These are phyloP conservation scores for Cephus pygmeus DNA, from an alignment of 2,888 invertebrate species.

Conservation along the genomic window DNA sequence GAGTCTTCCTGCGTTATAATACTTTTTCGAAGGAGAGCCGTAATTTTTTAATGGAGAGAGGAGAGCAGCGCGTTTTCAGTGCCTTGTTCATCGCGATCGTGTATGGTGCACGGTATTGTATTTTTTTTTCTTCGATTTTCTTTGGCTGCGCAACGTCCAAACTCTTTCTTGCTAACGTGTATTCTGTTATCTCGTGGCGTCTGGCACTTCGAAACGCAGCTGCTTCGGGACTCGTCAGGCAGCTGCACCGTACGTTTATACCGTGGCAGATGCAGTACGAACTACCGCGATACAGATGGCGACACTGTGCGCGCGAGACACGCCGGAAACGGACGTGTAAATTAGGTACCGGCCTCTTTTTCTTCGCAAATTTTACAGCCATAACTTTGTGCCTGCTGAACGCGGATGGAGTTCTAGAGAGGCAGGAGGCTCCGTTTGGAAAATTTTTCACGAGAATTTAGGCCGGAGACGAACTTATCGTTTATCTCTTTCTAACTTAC, in stretches of 20 bases:
- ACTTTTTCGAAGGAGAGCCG: neutral
- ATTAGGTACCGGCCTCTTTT: neutral
- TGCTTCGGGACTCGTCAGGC: conserved; percentile 29
- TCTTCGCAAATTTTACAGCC: neutral
- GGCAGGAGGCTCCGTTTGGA: neutral
- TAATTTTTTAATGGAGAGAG: neutral
- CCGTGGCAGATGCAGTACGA: conserved; percentile 50
- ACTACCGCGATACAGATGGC: neutral
- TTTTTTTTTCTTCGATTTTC: too few species aligned
- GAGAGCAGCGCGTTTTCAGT: neutral
- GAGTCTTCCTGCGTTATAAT: neutral
- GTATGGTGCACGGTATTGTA: too few species aligned
- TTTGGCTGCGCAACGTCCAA: neutral
- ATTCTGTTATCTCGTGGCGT: neutral
- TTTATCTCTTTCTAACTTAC: neutral
- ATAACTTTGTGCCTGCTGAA: neutral
- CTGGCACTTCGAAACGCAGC: neutral
- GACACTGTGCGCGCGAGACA: neutral
- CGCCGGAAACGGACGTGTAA: neutral
- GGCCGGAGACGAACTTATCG: neutral
- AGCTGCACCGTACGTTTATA: conserved; percentile 42
- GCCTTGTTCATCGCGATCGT: neutral
- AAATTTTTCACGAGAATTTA: neutral
- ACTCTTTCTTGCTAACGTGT: neutral
- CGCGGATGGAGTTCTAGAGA: neutral